A percentile compares a stretch with the other conserved stretches of the same genome.
phyloP scores from a whole-genome alignment of 1,140 invertebrate species.

The Dysdera silvatica region DNA sequence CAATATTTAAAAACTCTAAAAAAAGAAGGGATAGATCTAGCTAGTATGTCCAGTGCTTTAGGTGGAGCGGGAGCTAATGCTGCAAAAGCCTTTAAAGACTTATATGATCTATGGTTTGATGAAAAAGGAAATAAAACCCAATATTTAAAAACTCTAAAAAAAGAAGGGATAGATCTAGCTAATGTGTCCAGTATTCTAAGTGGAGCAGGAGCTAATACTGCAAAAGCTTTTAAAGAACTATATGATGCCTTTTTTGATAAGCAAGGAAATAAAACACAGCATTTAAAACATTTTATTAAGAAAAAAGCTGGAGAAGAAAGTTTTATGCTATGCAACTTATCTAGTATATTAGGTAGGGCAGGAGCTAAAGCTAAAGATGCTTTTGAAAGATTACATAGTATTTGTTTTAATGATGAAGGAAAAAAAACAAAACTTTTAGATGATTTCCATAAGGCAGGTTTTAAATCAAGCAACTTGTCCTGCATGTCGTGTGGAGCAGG shows the following conservation, averaged over 20 bases:
- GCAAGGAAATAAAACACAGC: conserved; percentile 1
- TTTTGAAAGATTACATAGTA: conserved; percentile 5
- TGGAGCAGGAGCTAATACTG: neutral
- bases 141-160: conserved; percentile 6
- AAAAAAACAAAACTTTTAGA: conserved; percentile 1
- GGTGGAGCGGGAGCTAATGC: conserved; percentile 3
- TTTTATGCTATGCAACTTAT: conserved; percentile 1
- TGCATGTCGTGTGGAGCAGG: neutral
- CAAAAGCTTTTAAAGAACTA: conserved; percentile 1
- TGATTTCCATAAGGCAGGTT: neutral
- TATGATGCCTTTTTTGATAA: neutral
- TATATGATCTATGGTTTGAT: conserved; percentile 13
- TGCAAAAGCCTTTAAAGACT: neutral
- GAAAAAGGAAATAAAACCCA: conserved; percentile 3
- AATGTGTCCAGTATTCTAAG: neutral
- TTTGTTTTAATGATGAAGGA: too few relatives aligned
- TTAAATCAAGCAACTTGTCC: neutral
- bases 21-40: neutral
- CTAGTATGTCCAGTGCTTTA: conserved; percentile 3
- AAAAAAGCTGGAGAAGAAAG: too few relatives aligned
- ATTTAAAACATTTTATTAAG: conserved; percentile 10
- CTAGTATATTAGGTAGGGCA: conserved; percentile 1
- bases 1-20: conserved; percentile 10
- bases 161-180: neutral
- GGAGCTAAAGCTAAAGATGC: neutral